These are phyloP conservation scores for Acronicta alni DNA, from an alignment of 2,888 invertebrate genomes.

Conservation along the genomic window DNA sequence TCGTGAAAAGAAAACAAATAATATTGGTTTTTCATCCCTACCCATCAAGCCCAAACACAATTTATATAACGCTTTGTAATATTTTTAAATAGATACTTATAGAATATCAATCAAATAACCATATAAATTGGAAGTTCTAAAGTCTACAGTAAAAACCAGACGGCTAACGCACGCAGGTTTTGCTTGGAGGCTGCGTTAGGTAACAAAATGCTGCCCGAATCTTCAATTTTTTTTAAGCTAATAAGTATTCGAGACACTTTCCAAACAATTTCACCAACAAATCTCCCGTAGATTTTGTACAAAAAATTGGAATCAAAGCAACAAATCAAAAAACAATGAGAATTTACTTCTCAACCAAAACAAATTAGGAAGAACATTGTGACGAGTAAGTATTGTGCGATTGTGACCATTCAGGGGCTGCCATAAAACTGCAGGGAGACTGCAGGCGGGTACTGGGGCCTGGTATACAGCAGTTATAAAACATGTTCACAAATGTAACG, in stretches of 20 bases:
- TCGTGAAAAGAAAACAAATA: neutral
- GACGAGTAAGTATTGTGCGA: constrained; percentile 59
- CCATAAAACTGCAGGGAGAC: constrained; percentile 70
- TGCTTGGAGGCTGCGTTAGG: neutral
- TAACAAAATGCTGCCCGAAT: neutral
- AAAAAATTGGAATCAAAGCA: constrained; percentile 71
- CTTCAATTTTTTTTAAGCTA: neutral
- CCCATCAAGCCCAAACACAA: too few species aligned
- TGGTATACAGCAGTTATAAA: constrained; percentile 82
- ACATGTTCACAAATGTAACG: constrained; percentile 62
- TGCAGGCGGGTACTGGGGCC: constrained; percentile 16
- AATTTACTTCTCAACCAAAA: constrained; percentile 84
- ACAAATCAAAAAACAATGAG: constrained; percentile 75
- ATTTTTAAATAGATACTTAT: too few species aligned
- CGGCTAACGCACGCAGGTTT: too few species aligned
- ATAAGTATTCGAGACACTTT: neutral
- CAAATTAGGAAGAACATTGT: constrained; percentile 79
- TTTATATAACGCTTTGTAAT: too few species aligned
- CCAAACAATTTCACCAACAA: constrained; percentile 45
- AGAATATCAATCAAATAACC: too few species aligned
- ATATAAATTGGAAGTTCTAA: too few species aligned
- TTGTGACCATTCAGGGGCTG: constrained; percentile 81
- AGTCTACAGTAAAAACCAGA: too few species aligned
- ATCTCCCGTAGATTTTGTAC: constrained; percentile 62
- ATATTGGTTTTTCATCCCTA: constrained; percentile 12